A percentile compares a stretch with the other conserved stretches of the same genome.
phyloP scores from a whole-genome alignment of 2,797 vertebrate species.

The Pelochelys cantorii region DNA sequence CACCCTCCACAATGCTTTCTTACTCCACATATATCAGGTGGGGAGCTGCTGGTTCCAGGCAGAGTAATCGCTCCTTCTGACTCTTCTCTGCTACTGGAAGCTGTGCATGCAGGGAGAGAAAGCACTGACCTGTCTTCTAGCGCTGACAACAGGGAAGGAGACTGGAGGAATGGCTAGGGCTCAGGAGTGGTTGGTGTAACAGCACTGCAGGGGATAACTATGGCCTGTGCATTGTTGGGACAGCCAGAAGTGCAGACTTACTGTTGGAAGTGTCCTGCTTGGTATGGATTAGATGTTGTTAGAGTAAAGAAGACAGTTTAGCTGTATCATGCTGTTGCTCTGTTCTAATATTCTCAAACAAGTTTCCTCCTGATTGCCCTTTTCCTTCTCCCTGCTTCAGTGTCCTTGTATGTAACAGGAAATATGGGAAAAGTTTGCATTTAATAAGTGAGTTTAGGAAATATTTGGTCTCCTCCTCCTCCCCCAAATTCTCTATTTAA shows the following conservation, averaged over 20 bases:
- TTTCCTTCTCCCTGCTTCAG: constrained; percentile 16
- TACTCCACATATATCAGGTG: constrained; percentile 67
- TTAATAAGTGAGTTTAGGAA: not conserved
- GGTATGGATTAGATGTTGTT: not conserved
- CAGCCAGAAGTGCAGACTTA: not conserved
- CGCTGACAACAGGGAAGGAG: constrained; percentile 46
- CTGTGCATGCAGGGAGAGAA: not conserved
- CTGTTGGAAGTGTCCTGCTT: constrained; percentile 42
- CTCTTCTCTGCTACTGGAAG: constrained; percentile 63
- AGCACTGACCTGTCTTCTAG: constrained; percentile 48
- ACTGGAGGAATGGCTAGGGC: constrained; percentile 39
- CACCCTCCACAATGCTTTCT: constrained; percentile 70
- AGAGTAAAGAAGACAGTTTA: not conserved
- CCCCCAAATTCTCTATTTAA: not conserved
- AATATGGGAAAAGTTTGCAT: not conserved
- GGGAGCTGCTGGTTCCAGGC: constrained; percentile 25
- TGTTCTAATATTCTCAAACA: constrained; percentile 44
- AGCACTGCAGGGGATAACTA: constrained; percentile 37
- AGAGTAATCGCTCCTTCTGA: constrained; percentile 15
- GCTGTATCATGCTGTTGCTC: constrained; percentile 49
- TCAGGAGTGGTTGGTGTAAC: constrained; percentile 8
- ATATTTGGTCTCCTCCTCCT: not conserved
- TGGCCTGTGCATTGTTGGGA: not conserved
- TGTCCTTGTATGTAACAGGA: not conserved
- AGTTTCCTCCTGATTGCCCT: constrained; percentile 10